Conservation (phyloP, 2,888 invertebrate species). For the Sthenelais limicola region DNA sequence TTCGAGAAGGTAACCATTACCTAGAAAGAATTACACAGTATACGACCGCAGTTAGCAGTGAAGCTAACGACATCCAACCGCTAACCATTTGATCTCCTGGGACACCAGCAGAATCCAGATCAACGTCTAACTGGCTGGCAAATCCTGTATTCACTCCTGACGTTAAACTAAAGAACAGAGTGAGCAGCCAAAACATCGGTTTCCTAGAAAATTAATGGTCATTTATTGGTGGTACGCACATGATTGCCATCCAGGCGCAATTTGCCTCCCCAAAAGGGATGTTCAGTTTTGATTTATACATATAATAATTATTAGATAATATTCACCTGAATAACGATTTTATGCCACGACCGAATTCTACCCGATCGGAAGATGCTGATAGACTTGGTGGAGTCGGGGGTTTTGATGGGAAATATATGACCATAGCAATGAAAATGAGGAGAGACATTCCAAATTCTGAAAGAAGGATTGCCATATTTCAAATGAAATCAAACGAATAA, state of each 20-base stretch:
- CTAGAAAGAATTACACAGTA: not conserved
- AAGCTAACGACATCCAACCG: not conserved
- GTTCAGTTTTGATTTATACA: too few species aligned
- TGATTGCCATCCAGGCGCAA: too few species aligned
- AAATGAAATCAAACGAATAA: not conserved
- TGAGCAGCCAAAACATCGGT: not conserved
- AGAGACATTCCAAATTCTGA: conserved; percentile 48
- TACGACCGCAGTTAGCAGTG: not conserved
- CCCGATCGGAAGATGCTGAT: conserved; percentile 50
- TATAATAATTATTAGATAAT: conserved; percentile 1
- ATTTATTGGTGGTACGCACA: too few species aligned
- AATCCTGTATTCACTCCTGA: not conserved
- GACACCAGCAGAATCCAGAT: not conserved
- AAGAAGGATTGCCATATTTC: not conserved
- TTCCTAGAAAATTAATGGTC: conserved; percentile 1
- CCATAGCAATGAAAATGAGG: conserved; percentile 42
- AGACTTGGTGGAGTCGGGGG: conserved; percentile 51
- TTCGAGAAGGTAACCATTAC: too few species aligned
- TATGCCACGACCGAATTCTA: conserved; percentile 48
- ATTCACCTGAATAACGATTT: conserved; percentile 47
- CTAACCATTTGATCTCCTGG: not conserved
- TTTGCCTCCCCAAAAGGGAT: too few species aligned
- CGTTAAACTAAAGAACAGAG: not conserved
- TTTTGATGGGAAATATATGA: conserved; percentile 51
- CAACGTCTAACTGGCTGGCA: not conserved